phyloP scores from a whole-genome alignment of 2,888 invertebrate species.

The Lutraria lutraria region DNA sequence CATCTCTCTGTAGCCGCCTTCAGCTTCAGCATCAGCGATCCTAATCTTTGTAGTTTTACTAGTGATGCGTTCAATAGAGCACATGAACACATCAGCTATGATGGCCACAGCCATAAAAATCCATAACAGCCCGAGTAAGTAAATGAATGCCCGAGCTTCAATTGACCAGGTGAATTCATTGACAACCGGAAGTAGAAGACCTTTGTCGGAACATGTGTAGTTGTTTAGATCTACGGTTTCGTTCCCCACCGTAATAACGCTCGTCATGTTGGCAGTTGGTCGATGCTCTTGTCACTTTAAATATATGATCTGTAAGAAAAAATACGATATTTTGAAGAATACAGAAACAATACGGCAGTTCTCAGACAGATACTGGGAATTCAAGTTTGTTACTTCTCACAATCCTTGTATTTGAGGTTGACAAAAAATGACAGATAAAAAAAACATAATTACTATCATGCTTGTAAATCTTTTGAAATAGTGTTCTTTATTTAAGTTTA shows the following conservation, averaged over 20 bases:
- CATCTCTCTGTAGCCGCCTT: conserved; percentile 86
- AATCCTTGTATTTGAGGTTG: too few species aligned
- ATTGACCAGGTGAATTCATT: conserved; percentile 88
- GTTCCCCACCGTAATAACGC: conserved; percentile 6
- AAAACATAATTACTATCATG: too few species aligned
- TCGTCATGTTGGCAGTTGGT: conserved; percentile 33
- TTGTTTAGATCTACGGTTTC: conserved; percentile 56
- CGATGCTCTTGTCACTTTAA: neutral
- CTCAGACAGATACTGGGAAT: too few species aligned
- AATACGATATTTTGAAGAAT: neutral
- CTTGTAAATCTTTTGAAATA: too few species aligned
- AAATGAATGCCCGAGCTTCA: conserved; percentile 86
- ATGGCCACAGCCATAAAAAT: conserved; percentile 89
- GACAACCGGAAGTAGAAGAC: conserved; percentile 87
- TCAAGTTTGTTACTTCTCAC: too few species aligned
- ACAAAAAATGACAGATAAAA: too few species aligned
- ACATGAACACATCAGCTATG: conserved; percentile 89
- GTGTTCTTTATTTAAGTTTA: too few species aligned
- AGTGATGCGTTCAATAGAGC: conserved; percentile 89
- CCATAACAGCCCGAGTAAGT: conserved; percentile 88
- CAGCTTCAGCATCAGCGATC: conserved; percentile 78
- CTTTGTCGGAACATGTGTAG: conserved; percentile 81
- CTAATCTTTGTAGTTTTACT: conserved; percentile 88
- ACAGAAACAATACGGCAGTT: too few species aligned
- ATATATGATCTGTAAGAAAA: neutral